Conservation (phyloP, 1,140 invertebrate genomes). For the Ostrea edulis region DNA sequence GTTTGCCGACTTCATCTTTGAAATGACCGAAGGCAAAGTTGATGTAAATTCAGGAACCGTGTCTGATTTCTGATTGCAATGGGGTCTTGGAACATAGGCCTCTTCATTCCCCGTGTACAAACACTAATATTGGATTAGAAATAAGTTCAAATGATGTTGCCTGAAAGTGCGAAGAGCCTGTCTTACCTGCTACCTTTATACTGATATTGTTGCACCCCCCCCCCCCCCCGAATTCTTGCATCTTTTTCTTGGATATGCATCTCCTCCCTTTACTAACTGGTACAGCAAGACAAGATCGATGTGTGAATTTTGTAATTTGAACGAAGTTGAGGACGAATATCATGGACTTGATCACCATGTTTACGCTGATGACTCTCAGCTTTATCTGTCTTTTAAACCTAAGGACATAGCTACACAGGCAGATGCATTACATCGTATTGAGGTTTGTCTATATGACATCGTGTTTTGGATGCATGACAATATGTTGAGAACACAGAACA, state of each 20-base stretch:
- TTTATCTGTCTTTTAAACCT: no score
- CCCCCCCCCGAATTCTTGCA: not conserved
- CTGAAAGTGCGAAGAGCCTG: not conserved
- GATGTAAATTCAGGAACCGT: conserved; percentile 26
- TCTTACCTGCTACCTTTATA: not conserved
- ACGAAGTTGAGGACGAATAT: no score
- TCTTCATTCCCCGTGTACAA: conserved; percentile 44
- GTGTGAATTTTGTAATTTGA: no score
- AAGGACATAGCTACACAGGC: no score
- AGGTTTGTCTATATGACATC: no score
- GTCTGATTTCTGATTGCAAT: conserved; percentile 30
- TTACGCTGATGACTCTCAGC: no score
- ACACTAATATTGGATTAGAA: not conserved
- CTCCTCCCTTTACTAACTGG: conserved; percentile 37
- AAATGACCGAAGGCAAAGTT: conserved; percentile 35
- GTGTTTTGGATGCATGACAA: no score
- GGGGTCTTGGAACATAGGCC: conserved; percentile 18
- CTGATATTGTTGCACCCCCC: not conserved
- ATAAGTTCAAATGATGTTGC: not conserved
- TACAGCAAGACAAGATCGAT: no score
- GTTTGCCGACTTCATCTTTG: not conserved
- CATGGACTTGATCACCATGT: no score
- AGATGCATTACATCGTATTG: no score
- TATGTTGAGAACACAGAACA: no score
- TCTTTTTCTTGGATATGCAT: conserved; percentile 45